Conservation (phyloP, 1,140 invertebrate genomes). For the Megathymus violae region DNA sequence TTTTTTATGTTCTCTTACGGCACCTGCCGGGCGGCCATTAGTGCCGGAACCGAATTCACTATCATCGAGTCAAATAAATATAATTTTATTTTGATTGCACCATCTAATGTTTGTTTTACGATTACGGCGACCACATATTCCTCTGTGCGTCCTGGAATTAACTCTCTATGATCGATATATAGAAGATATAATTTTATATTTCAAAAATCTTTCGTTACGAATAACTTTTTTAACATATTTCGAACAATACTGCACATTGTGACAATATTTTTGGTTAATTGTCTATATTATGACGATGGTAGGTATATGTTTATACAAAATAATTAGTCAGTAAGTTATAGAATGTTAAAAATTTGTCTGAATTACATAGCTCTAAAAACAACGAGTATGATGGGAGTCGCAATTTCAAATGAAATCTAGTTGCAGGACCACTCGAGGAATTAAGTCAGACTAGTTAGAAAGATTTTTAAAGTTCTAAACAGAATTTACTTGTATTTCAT, state of each 20-base stretch:
- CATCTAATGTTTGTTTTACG: constrained; percentile 55
- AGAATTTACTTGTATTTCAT: no score
- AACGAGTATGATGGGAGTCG: no score
- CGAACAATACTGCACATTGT: not conserved
- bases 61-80: constrained; percentile 59
- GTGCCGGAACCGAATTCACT: constrained; percentile 57
- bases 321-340: no score
- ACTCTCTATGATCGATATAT: constrained; percentile 19
- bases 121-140: constrained; percentile 38
- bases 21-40: constrained; percentile 64
- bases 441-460: no score
- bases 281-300: no score
- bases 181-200: constrained; percentile 7
- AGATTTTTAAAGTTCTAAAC: no score
- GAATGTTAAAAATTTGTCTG: constrained; percentile 9
- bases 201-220: constrained; percentile 1
- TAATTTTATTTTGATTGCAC: constrained; percentile 68
- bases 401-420: no score
- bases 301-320: no score
- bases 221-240: constrained; percentile 1
- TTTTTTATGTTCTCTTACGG: constrained; percentile 39
- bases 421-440: no score
- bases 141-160: constrained; percentile 1
- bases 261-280: not conserved
- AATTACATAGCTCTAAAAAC: not conserved